Conservation (phyloP, 2,797 vertebrate species). For the Phrynocephalus vlangalii region DNA sequence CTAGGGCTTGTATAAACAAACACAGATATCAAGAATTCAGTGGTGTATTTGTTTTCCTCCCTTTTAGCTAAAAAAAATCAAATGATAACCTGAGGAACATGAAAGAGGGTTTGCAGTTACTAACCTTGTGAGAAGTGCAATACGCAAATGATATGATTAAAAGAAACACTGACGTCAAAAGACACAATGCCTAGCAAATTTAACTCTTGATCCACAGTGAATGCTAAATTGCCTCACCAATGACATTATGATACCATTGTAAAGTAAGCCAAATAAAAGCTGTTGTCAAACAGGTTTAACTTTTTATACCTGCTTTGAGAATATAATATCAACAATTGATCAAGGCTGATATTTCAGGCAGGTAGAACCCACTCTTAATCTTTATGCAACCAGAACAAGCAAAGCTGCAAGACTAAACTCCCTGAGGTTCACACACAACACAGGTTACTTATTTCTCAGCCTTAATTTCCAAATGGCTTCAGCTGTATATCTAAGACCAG, state of each 20-base stretch:
- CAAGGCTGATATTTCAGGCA: not conserved
- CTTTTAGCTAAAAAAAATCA: not conserved
- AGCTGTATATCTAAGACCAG: not conserved
- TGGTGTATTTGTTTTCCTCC: not conserved
- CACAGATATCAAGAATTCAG: not conserved
- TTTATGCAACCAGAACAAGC: not conserved
- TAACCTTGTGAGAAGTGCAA: not conserved
- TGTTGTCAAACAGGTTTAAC: constrained; percentile 10
- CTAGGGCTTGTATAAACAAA: not conserved
- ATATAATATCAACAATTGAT: not conserved
- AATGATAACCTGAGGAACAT: not conserved
- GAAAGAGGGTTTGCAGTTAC: not conserved
- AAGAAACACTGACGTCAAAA: constrained; percentile 18
- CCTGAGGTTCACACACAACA: constrained; percentile 9
- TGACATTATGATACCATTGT: not conserved
- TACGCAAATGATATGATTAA: not conserved
- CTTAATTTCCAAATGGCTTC: not conserved
- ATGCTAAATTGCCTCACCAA: not conserved
- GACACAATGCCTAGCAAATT: constrained; percentile 22
- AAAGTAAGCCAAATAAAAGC: constrained; percentile 26
- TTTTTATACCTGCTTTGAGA: not conserved
- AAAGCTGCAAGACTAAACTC: not conserved
- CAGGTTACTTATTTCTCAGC: not conserved
- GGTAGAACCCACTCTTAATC: not conserved
- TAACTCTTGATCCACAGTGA: constrained; percentile 6